A percentile compares a stretch with the other conserved stretches of the same genome.
Conservation (phyloP, 2,888 invertebrate species). For the Scaeva pyrastri region DNA sequence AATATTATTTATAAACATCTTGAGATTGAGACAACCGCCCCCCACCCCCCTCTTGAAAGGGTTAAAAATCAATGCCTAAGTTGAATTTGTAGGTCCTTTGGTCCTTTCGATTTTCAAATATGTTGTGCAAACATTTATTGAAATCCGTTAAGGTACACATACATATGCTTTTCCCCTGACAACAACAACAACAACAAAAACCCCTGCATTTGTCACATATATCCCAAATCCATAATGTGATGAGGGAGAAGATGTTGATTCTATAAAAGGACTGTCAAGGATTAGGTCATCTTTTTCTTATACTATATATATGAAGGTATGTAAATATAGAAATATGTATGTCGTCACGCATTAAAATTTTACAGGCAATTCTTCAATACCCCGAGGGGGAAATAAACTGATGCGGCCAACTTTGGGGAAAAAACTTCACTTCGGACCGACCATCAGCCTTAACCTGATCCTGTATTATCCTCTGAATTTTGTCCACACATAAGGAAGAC, state of each 20-base stretch:
- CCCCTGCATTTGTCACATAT: slow-evolving; percentile 13
- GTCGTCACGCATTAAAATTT: slow-evolving; percentile 67
- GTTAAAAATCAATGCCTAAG: slow-evolving; percentile 69
- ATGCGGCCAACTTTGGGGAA: slow-evolving; percentile 39
- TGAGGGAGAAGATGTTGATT: slow-evolving; percentile 46
- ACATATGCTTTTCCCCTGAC: slow-evolving; percentile 55
- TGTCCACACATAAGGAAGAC: too few relatives aligned
- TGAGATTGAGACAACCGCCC: slow-evolving; percentile 45
- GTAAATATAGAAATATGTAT: slow-evolving; percentile 38
- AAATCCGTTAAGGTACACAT: slow-evolving; percentile 50
- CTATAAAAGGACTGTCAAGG: slow-evolving; percentile 48
- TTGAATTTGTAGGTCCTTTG: slow-evolving; percentile 40
- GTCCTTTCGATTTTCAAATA: slow-evolving; percentile 57
- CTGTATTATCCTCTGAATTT: not conserved
- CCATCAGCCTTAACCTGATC: not conserved
- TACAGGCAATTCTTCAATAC: slow-evolving; percentile 3
- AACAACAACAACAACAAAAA: not conserved
- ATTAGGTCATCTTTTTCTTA: slow-evolving; percentile 72
- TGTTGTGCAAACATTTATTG: slow-evolving; percentile 74
- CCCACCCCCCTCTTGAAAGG: slow-evolving; percentile 43
- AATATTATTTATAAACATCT: slow-evolving; percentile 2
- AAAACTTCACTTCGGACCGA: slow-evolving; percentile 12
- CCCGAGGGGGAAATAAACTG: slow-evolving; percentile 14
- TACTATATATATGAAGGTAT: too few relatives aligned
- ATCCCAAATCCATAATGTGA: slow-evolving; percentile 16